Base-by-base conservation (phyloP, 2,797 vertebrate species). In the Acanthis flammea region DNA sequence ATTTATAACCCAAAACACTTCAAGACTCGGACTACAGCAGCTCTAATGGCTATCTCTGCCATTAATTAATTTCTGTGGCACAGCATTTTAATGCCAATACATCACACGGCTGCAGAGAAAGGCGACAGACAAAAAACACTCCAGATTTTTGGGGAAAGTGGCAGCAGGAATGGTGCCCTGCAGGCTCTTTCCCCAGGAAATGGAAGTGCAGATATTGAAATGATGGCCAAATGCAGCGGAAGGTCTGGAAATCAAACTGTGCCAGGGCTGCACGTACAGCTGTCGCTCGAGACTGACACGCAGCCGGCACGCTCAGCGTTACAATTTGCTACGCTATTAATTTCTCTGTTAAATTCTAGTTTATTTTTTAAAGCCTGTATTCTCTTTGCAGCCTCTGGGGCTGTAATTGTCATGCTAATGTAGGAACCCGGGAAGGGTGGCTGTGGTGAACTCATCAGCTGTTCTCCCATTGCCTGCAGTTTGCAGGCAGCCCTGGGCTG, bases 321-420 rank as follows among this genome's bases (percentile, higher is more conserved):
- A 55, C 67, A 0, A 63, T 87, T 88, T 31, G 83, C 73, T 28
- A 65, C 7, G 21, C 90, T 90, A 80, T 88, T 94, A 55, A 95
- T 93, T 95, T 73, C 80, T 93, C 78, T 15, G 55, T 51, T 92
- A 55, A 75, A 63, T 70, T 82, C 78, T 19, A 79, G 77, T 27
- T 10, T 33, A 30, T 70, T 83, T 90, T 88, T 65, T 45, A 39
- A 93, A 95, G 80, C 42, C 65, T 17, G 17, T n/a, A 12, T 73
- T 92, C 83, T 86, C 86, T 58, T 44, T 31, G 6, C 24, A 73
- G 74, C 73, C 65, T 48, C 75, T 47, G 50, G 92, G 88, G 85
- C 62, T 51, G 53, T 88, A 58, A 81, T 89, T 89, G 81, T 80
- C 55, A 86, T 83, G 90, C 51, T 86, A 76, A 79, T 53, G 39